A percentile compares a stretch with the other conserved stretches of the same genome.
Conservation (phyloP, 2,113 vertebrate genomes). For the Polypterus bichir region DNA sequence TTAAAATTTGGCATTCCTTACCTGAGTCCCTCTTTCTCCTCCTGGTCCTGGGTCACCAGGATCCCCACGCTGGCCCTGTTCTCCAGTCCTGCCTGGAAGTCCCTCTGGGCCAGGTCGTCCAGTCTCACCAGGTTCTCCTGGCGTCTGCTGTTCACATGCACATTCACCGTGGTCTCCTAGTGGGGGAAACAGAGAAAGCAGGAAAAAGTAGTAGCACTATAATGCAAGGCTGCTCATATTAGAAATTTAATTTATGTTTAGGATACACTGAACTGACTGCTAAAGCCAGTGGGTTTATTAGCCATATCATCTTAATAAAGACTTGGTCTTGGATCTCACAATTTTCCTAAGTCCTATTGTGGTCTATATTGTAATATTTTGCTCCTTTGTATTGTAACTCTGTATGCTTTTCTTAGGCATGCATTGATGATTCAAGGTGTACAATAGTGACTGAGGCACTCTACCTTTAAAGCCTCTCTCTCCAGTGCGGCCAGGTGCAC, state of each 20-base stretch:
- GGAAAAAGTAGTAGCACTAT: background rate
- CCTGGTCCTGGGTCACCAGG: slow-evolving; percentile 40
- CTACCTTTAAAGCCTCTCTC: slow-evolving; percentile 53
- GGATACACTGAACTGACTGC: background rate
- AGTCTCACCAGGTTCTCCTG: slow-evolving; percentile 27
- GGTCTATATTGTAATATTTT: too few species aligned
- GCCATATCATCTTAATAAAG: too few species aligned
- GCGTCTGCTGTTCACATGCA: slow-evolving; percentile 27
- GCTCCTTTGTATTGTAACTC: too few species aligned
- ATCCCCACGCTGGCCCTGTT: slow-evolving; percentile 41
- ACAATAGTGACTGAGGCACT: background rate
- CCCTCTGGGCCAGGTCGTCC: slow-evolving; percentile 48
- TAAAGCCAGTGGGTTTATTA: too few species aligned
- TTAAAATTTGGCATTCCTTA: too few species aligned
- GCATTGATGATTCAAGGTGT: too few species aligned
- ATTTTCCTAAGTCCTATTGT: too few species aligned
- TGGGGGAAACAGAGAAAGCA: background rate
- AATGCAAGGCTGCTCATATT: background rate
- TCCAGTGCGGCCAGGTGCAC: slow-evolving; percentile 48
- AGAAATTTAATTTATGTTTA: background rate
- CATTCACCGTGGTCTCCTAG: slow-evolving; percentile 55
- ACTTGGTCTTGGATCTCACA: too few species aligned
- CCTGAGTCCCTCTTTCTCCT: too few species aligned
- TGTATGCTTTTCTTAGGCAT: too few species aligned
- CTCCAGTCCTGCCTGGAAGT: slow-evolving; percentile 40